Evolutionary conservation across 2,113 vertebrate species (phyloP), one percentile per base, ranked within the genome.

Genomic region (Aphelocoma coerulescens): DNA sequence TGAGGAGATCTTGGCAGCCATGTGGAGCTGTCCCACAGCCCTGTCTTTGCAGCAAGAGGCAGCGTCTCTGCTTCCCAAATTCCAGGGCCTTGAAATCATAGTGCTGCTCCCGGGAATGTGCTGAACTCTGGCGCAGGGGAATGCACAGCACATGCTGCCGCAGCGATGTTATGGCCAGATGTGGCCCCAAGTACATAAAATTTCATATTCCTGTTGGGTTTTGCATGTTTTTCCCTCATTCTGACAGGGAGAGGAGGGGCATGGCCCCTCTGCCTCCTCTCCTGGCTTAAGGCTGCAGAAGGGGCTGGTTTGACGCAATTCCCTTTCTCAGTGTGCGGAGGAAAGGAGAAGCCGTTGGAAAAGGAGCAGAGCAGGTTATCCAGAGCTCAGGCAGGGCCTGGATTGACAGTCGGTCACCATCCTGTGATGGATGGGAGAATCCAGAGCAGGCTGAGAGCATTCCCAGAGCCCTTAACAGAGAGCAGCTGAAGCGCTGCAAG

Each of bases 11-110:
- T 69, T 32, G 62, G 78, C 91, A 61, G 65, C 0, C 0, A 6
- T 9, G 69, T 22, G 91, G 46, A 80, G 3, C 27, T 15, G 46
- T 57, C 87, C 66, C 81, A 72, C 83, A 35, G 14, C 69, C 75
- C 77, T 0, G 0, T 21, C 54, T 35, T 39, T 2, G 4, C 79
- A 58, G 92, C 62, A 11, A 10, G 82, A 92, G 73, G 6, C 66
- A 58, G 35, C 2, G 0, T 48, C 85, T 61, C 82, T 88, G 67
- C 85, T 95, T 88, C 93, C 89, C 63, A 62, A 16, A 96, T 96
- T 96, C 94, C 95, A 90, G 58, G 63, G 88, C 75, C 82, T 77
- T 96, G 90, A 93, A 86, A 32, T 96, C 94, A 94, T 35, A 1
- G 49, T 48, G 55, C 95, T 89, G 91, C 77, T 82, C 65, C 18